Conservation (phyloP, 1,140 invertebrate genomes). For the Sycobia sp. region DNA sequence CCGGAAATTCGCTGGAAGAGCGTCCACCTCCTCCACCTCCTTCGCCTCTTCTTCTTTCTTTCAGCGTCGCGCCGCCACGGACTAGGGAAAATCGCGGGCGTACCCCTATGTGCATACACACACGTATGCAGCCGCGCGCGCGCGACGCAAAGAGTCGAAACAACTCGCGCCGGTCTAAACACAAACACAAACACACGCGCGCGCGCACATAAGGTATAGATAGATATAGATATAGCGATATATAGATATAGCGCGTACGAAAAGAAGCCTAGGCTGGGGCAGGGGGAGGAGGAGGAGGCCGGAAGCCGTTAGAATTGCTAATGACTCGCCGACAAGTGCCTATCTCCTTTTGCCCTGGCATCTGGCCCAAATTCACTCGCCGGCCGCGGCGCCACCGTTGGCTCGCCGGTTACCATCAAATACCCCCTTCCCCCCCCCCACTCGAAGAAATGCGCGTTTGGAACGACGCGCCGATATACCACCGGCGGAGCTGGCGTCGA, state of each 20-base stretch:
- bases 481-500: not conserved
- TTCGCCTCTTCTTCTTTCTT: too few relatives aligned
- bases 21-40: too few relatives aligned
- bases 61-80: too few relatives aligned
- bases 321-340: conserved; percentile 44
- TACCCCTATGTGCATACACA: too few relatives aligned
- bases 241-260: too few relatives aligned
- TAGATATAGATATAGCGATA: too few relatives aligned
- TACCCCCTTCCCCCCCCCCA: not conserved
- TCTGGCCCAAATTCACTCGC: conserved; percentile 53
- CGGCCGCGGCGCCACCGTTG: too few relatives aligned
- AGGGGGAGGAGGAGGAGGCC: conserved; percentile 43
- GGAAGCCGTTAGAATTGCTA: conserved; percentile 60
- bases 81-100: conserved; percentile 1
- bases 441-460: not conserved
- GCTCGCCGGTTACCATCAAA: not conserved
- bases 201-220: too few relatives aligned
- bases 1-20: too few relatives aligned
- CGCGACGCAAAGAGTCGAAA: conserved; percentile 48
- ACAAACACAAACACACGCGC: too few relatives aligned
- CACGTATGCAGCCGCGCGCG: not conserved
- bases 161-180: too few relatives aligned
- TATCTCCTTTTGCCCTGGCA: conserved; percentile 45
- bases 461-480: too few relatives aligned
- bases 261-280: conserved; percentile 36